A percentile compares a stretch with the other conserved stretches of the same genome.
These are phyloP conservation scores for Dexiosoma caninum DNA, from an alignment of 2,888 invertebrate genomes.

Conservation along the genomic window DNA sequence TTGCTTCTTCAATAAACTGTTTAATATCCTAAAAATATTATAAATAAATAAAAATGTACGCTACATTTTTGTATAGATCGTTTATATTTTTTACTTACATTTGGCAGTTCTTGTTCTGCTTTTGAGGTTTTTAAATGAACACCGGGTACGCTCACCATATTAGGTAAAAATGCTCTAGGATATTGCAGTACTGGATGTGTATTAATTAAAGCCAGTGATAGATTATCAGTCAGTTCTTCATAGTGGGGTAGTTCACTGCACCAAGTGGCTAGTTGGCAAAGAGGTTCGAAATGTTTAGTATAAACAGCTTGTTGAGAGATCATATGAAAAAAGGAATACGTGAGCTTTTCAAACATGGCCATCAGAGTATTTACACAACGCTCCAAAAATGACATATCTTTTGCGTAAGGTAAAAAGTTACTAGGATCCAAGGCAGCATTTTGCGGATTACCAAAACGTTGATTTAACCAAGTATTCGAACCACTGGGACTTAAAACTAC, in stretches of 20 bases:
- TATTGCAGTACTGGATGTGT: slow-evolving; percentile 76
- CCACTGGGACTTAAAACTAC: slow-evolving; percentile 78
- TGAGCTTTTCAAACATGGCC: slow-evolving; percentile 74
- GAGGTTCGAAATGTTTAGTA: slow-evolving; percentile 72
- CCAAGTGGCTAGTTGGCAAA: slow-evolving; percentile 67
- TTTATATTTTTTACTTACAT: slow-evolving; percentile 64
- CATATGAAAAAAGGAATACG: slow-evolving; percentile 77
- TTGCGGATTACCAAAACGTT: slow-evolving; percentile 78
- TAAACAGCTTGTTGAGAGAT: slow-evolving; percentile 76
- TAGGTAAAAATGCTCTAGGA: slow-evolving; percentile 75
- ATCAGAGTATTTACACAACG: slow-evolving; percentile 77
- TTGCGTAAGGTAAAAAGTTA: slow-evolving; percentile 75
- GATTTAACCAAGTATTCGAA: slow-evolving; percentile 78
- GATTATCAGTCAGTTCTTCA: slow-evolving; percentile 74
- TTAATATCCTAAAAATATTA: slow-evolving; percentile 68
- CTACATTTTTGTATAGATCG: not conserved
- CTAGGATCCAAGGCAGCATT: slow-evolving; percentile 78
- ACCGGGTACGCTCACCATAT: slow-evolving; percentile 76
- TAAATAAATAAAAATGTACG: not conserved
- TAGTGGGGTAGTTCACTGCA: slow-evolving; percentile 71
- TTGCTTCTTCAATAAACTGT: slow-evolving; percentile 75
- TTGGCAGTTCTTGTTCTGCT: slow-evolving; percentile 66
- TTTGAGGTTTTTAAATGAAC: slow-evolving; percentile 68
- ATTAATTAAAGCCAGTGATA: slow-evolving; percentile 76
- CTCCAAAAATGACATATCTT: slow-evolving; percentile 78